phyloP scores from a whole-genome alignment of 2,113 vertebrate species.

The Cololabis saira region DNA sequence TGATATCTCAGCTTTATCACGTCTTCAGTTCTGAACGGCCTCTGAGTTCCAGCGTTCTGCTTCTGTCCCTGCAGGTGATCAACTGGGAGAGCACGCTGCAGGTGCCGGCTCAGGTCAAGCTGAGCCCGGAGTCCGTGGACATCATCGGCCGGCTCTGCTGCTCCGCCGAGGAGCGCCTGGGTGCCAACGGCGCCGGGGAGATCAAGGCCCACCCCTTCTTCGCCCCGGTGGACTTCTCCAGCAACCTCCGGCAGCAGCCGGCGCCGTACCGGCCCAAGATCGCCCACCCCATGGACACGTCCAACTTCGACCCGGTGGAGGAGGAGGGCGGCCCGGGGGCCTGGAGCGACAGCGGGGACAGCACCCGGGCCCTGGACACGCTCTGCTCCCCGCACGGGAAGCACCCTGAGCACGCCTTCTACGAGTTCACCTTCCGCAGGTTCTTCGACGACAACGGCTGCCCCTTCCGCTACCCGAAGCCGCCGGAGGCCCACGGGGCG shows the following conservation, averaged over 20 bases:
- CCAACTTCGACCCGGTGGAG: slow-evolving; percentile 98
- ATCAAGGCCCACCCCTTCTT: slow-evolving; percentile 97
- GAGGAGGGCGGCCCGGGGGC: slow-evolving; percentile 89
- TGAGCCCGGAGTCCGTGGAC: slow-evolving; percentile 92
- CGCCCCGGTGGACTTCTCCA: slow-evolving; percentile 89
- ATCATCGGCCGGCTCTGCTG: slow-evolving; percentile 95
- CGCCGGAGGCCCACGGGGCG: slow-evolving; percentile 75
- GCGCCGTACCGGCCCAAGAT: slow-evolving; percentile 96
- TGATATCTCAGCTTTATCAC: too few relatives aligned
- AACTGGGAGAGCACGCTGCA: slow-evolving; percentile 98
- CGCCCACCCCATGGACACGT: slow-evolving; percentile 98
- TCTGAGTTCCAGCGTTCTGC: slow-evolving; percentile 2
- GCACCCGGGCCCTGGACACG: slow-evolving; percentile 87
- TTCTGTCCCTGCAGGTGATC: slow-evolving; percentile 85
- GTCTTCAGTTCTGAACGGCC: too few relatives aligned
- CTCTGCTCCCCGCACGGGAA: slow-evolving; percentile 87
- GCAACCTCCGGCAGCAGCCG: slow-evolving; percentile 92
- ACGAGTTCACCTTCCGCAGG: slow-evolving; percentile 97
- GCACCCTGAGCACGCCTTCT: slow-evolving; percentile 97
- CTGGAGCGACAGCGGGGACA: slow-evolving; percentile 90
- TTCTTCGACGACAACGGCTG: slow-evolving; percentile 98
- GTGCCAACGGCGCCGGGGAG: slow-evolving; percentile 91
- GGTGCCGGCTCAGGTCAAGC: slow-evolving; percentile 92
- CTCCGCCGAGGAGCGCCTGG: slow-evolving; percentile 90
- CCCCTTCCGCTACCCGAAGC: slow-evolving; percentile 95